phyloP scores from a whole-genome alignment of 2,888 invertebrate genomes.

The Imbricaverruca yamaguchii region DNA sequence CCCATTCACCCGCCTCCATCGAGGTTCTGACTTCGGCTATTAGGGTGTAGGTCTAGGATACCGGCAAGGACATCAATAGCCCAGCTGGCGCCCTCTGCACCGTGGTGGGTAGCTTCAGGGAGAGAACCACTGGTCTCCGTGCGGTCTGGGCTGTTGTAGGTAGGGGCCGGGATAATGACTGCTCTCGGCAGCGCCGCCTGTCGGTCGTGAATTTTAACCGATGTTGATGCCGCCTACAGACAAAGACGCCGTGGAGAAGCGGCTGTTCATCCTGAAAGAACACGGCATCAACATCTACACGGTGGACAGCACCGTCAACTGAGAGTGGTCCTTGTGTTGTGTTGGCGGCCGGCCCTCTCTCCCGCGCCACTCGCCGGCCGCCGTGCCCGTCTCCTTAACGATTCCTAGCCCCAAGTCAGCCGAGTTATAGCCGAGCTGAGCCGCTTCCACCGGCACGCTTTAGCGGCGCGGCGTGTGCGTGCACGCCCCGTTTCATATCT shows the following conservation, averaged over 20 bases:
- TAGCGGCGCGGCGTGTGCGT: not conserved
- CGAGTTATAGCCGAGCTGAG: not conserved
- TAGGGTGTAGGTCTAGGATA: no score
- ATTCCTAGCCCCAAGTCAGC: constrained; percentile 9
- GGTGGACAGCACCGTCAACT: constrained; percentile 9
- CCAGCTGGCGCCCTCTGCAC: no score
- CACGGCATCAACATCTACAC: constrained; percentile 50
- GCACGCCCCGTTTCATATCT: constrained; percentile 6
- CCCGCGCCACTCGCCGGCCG: not conserved
- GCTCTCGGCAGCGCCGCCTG: no score
- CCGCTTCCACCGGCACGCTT: not conserved
- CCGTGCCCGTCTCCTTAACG: not conserved
- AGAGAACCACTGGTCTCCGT: no score
- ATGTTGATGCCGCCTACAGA: constrained; percentile 51
- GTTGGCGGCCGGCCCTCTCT: not conserved
- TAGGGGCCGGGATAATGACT: no score
- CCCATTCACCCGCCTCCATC: not conserved
- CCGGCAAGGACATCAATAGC: no score
- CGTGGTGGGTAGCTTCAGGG: no score
- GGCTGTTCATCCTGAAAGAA: constrained; percentile 73
- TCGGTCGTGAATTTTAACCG: no score
- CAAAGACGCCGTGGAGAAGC: constrained; percentile 92
- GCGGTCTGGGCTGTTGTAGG: no score
- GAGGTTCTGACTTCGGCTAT: no score
- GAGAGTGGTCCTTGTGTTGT: not conserved